Conservation (phyloP, 1,140 invertebrate species). For the Luehdorfia chinensis region DNA sequence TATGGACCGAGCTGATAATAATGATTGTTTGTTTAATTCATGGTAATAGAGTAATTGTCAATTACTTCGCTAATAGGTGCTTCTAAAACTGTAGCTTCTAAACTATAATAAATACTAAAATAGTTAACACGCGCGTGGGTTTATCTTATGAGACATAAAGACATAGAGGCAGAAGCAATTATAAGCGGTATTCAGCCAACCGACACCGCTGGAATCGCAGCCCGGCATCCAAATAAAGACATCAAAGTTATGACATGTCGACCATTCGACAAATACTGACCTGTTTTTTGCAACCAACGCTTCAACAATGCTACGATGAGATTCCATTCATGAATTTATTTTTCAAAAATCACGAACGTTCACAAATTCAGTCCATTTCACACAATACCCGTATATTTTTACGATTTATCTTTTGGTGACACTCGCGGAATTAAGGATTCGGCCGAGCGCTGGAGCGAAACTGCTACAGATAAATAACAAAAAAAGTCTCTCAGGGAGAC, state of each 20-base stretch:
- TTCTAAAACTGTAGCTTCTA: too few species aligned
- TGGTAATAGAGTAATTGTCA: too few species aligned
- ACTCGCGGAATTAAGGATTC: constrained; percentile 40
- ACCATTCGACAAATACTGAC: constrained; percentile 53
- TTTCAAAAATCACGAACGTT: constrained; percentile 40
- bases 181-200: constrained; percentile 37
- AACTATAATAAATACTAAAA: neutral
- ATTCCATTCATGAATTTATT: constrained; percentile 51
- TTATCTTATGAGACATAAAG: constrained; percentile 10
- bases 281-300: constrained; percentile 40
- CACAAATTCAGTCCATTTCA: constrained; percentile 57
- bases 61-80: too few species aligned
- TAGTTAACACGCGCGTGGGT: constrained; percentile 1
- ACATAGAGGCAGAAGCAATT: constrained; percentile 23
- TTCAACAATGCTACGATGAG: constrained; percentile 24
- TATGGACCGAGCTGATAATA: too few species aligned
- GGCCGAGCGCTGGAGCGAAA: constrained; percentile 33
- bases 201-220: constrained; percentile 46
- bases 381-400: constrained; percentile 64
- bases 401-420: constrained; percentile 62
- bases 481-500: neutral
- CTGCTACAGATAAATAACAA: constrained; percentile 29
- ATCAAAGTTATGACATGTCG: constrained; percentile 42
- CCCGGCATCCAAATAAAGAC: constrained; percentile 69
- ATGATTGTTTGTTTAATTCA: too few species aligned